Evolutionary conservation across 2,888 invertebrate genomes (phyloP).

Genomic region (Rhagonycha lutea): DNA sequence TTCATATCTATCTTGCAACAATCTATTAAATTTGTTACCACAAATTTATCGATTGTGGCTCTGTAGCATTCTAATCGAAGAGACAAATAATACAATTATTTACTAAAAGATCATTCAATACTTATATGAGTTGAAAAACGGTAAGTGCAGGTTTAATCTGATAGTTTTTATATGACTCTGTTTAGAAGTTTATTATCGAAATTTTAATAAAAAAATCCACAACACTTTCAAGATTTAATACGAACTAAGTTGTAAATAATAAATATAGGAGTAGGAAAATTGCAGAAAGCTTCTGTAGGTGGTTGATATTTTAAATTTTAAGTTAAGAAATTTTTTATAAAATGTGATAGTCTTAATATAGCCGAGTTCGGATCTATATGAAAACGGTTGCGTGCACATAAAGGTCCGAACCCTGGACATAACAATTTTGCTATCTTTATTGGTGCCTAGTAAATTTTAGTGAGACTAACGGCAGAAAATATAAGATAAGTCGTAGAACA

Average conservation of each 20-base stretch:
- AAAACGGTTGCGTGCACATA: not conserved
- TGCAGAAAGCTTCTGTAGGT: not conserved
- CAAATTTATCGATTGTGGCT: conserved; percentile 21
- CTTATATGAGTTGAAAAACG: not conserved
- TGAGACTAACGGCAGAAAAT: not conserved
- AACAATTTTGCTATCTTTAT: not conserved
- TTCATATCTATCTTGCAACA: conserved; percentile 26
- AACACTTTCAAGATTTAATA: not conserved
- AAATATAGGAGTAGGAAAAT: not conserved
- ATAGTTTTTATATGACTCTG: not conserved
- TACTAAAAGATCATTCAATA: not conserved
- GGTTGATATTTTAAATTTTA: not conserved
- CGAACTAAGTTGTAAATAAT: not conserved
- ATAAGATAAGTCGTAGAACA: not conserved
- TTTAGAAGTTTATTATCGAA: not conserved
- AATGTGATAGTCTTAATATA: not conserved
- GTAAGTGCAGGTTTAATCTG: not conserved
- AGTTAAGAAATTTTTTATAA: not conserved
- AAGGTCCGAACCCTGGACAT: not conserved
- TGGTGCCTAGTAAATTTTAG: not conserved
- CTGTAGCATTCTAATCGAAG: conserved; percentile 25
- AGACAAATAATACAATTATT: conserved; percentile 24
- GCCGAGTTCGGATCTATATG: not conserved
- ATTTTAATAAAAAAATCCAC: not conserved
- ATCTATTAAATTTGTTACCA: conserved; percentile 15